Evolutionary conservation across 2,797 vertebrate genomes (phyloP).

Genomic region (Phalloptychus januarius): DNA sequence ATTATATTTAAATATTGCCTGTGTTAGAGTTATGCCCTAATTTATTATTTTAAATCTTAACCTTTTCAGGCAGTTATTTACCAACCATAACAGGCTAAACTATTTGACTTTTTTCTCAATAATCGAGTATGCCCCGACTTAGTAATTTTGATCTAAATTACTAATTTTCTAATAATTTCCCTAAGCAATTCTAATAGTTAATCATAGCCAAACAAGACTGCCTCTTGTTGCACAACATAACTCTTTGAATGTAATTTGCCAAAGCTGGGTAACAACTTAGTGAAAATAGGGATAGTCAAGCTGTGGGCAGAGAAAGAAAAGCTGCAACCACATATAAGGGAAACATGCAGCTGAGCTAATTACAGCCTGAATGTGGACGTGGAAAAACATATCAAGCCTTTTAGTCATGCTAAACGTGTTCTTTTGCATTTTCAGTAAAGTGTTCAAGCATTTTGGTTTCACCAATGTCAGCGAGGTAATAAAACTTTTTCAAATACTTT

Average conservation of each 20-base stretch:
- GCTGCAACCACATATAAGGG: neutral
- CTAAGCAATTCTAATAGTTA: no score
- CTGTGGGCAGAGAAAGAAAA: neutral
- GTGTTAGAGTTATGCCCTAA: no score
- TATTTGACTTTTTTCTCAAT: no score
- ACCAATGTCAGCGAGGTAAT: constrained; percentile 2
- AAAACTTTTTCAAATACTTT: neutral
- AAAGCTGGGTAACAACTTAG: neutral
- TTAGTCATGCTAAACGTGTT: neutral
- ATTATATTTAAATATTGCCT: no score
- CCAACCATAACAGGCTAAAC: no score
- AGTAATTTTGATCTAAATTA: no score
- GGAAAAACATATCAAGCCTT: neutral
- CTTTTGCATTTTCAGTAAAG: neutral
- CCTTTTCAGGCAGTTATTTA: no score
- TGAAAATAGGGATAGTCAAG: neutral
- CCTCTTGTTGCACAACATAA: neutral
- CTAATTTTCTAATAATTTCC: neutral
- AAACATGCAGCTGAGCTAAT: neutral
- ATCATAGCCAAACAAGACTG: no score
- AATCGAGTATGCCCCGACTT: no score
- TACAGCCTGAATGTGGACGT: neutral
- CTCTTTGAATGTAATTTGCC: neutral
- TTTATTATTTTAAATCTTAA: no score
- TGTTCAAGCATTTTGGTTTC: neutral